Conservation (phyloP, 2,113 vertebrate species). For the Zingel zingel region DNA sequence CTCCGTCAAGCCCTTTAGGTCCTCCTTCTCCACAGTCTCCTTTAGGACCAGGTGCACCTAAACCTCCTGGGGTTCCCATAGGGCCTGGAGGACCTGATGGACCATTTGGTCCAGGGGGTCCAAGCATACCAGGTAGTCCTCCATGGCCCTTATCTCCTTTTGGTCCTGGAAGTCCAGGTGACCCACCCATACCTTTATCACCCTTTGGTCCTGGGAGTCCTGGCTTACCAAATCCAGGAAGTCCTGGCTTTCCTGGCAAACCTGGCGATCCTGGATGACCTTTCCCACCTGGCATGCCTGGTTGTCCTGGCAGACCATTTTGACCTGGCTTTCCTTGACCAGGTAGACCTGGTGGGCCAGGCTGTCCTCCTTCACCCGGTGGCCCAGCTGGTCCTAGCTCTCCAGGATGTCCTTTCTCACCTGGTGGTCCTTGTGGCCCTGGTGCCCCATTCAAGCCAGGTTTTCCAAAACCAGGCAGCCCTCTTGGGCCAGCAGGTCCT, state of each 20-base stretch:
- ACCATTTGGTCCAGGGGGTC: conserved; percentile 89
- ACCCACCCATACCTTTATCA: conserved; percentile 89
- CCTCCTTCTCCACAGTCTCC: conserved; percentile 91
- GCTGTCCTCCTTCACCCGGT: conserved; percentile 87
- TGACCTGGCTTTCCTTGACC: conserved; percentile 93
- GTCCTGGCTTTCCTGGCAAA: conserved; percentile 91
- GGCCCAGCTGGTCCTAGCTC: conserved; percentile 88
- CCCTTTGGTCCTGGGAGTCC: conserved; percentile 93
- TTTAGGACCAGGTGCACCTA: conserved; percentile 92
- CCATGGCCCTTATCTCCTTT: conserved; percentile 92
- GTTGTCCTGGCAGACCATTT: conserved; percentile 92
- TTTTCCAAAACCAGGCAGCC: conserved; percentile 93
- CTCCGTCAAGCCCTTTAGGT: conserved; percentile 89
- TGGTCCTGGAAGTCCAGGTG: conserved; percentile 87
- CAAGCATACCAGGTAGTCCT: conserved; percentile 90
- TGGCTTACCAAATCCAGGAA: conserved; percentile 93
- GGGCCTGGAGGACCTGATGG: conserved; percentile 87
- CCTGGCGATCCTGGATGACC: conserved; percentile 93
- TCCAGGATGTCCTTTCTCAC: conserved; percentile 90
- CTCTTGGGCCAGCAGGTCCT: conserved; percentile 90
- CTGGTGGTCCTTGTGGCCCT: conserved; percentile 90
- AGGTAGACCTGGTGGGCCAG: conserved; percentile 90
- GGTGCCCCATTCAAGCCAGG: conserved; percentile 92
- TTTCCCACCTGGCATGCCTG: conserved; percentile 91
- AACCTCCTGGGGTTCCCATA: conserved; percentile 88